A percentile compares a stretch with the other conserved stretches of the same genome.
These are phyloP conservation scores for Pluvialis apricaria DNA, from an alignment of 2,113 vertebrate species.

Conservation along the genomic window DNA sequence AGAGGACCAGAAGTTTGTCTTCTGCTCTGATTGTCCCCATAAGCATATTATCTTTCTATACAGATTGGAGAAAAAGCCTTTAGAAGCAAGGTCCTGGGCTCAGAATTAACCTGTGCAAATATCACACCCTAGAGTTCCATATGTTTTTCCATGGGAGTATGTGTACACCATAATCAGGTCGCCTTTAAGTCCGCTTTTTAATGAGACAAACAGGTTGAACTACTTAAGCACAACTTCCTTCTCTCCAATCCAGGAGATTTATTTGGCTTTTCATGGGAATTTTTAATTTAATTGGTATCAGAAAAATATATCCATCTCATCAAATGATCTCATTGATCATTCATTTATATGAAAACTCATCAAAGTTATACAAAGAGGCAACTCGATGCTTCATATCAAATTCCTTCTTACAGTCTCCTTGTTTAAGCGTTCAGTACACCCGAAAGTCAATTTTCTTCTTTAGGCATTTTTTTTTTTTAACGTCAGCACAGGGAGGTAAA, in stretches of 20 bases:
- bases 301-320: not conserved
- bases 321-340: not conserved
- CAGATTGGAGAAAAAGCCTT: not conserved
- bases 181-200: not conserved
- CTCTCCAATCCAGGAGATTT: not conserved
- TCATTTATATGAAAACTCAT: not conserved
- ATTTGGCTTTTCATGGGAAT: not conserved
- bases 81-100: not conserved
- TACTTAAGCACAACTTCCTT: not conserved
- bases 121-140: not conserved
- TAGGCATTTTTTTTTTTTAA: not conserved
- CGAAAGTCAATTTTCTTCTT: not conserved
- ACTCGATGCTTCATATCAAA: not conserved
- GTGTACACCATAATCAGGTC: not conserved
- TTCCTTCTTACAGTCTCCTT: not conserved
- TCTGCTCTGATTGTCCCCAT: not conserved
- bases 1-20: not conserved
- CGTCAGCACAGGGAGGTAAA: not conserved
- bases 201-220: not conserved
- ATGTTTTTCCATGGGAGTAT: not conserved
- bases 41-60: not conserved
- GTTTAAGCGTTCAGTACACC: not conserved
- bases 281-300: not conserved
- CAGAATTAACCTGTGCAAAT: not conserved
- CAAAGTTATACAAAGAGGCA: not conserved